Conservation (phyloP, 2,113 vertebrate genomes). For the Hassar affinis region DNA sequence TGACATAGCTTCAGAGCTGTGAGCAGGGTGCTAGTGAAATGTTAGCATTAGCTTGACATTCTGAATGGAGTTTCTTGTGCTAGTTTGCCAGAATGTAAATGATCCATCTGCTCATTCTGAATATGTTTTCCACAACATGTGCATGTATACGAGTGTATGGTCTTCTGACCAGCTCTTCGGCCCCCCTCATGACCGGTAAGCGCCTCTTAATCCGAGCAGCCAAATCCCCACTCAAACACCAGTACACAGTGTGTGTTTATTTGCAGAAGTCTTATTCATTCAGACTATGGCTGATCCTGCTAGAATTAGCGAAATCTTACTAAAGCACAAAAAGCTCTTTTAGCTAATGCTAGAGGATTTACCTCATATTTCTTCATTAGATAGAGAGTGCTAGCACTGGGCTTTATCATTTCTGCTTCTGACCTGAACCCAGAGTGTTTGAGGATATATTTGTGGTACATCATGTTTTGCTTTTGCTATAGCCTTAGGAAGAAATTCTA, state of each 20-base stretch:
- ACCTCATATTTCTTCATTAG: constrained; percentile 4
- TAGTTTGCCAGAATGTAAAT: constrained; percentile 43
- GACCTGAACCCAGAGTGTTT: not conserved
- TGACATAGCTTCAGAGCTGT: not conserved
- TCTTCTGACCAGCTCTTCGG: constrained; percentile 35
- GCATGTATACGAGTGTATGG: constrained; percentile 17
- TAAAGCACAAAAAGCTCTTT: constrained; percentile 38
- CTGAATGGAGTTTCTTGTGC: constrained; percentile 52
- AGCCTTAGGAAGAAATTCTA: not conserved
- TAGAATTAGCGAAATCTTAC: constrained; percentile 12
- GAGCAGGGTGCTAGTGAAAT: constrained; percentile 26
- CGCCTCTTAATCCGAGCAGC: constrained; percentile 38
- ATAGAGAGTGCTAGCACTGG: not conserved
- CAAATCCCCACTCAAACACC: constrained; percentile 43
- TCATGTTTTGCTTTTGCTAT: not conserved
- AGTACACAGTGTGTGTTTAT: constrained; percentile 40
- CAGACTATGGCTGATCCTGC: constrained; percentile 16
- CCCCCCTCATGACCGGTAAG: constrained; percentile 41
- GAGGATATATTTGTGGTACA: not conserved
- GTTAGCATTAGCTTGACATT: constrained; percentile 30
- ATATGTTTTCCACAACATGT: constrained; percentile 18
- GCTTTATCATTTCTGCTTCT: not conserved
- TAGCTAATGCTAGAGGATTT: not conserved
- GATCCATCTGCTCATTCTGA: constrained; percentile 24
- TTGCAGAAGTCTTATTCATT: constrained; percentile 21